These are phyloP conservation scores for Butorides virescens DNA, from an alignment of 2,113 vertebrate species.

Conservation along the genomic window DNA sequence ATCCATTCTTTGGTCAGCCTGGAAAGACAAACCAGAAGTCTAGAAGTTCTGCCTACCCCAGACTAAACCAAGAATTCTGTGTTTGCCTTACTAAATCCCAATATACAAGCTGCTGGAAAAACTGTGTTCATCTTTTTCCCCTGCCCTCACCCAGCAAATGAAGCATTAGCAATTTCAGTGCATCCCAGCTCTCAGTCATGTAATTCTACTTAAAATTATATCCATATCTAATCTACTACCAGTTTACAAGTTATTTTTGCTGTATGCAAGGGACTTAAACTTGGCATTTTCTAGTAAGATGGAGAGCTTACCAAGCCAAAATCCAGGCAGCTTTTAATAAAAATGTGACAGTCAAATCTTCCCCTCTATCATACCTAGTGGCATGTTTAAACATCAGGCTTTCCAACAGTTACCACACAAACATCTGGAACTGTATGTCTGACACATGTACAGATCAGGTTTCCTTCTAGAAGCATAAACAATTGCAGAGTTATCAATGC, in stretches of 20 bases:
- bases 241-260: not conserved
- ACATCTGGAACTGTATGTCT: not conserved
- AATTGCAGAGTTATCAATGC: not conserved
- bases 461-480: not conserved
- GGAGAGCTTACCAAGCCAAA: not conserved
- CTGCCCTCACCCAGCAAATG: not conserved
- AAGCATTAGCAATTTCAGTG: not conserved
- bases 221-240: not conserved
- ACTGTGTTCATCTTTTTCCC: not conserved
- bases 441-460: not conserved
- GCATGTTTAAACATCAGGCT: not conserved
- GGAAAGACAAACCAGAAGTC: not conserved
- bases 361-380: not conserved
- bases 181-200: not conserved
- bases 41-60: not conserved
- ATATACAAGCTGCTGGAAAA: not conserved
- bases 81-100: not conserved
- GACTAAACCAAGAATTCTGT: not conserved
- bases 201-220: not conserved
- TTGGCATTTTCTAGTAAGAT: not conserved
- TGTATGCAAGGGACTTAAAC: not conserved
- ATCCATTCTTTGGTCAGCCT: not conserved
- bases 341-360: not conserved
- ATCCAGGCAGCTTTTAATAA: not conserved
- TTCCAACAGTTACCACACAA: not conserved